phyloP scores from a whole-genome alignment of 1,140 invertebrate species.

The Heliconius nattereri region DNA sequence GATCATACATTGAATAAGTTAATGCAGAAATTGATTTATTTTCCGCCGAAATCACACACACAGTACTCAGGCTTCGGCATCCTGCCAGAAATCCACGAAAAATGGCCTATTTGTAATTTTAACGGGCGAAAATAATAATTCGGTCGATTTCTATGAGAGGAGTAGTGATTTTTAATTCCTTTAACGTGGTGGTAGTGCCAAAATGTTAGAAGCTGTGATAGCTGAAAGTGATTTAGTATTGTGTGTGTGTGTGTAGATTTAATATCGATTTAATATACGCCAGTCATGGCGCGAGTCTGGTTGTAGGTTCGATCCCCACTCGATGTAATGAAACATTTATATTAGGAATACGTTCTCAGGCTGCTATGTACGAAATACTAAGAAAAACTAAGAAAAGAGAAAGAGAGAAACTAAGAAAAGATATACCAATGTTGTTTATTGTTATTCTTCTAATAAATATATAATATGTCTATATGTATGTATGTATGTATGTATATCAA shows the following conservation, averaged over 20 bases:
- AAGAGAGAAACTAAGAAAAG: no score
- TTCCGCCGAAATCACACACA: slow-evolving; percentile 41
- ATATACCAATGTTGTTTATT: no score
- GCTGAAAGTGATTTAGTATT: not conserved
- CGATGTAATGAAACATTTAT: no score
- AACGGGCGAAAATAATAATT: slow-evolving; percentile 48
- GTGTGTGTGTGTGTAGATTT: no score
- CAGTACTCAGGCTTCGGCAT: slow-evolving; percentile 42
- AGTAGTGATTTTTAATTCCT: slow-evolving; percentile 45
- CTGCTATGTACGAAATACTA: no score
- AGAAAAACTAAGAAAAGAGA: no score
- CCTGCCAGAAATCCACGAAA: slow-evolving; percentile 44
- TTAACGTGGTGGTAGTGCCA: slow-evolving; percentile 39
- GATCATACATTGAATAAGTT: slow-evolving; percentile 43
- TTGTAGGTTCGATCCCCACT: no score
- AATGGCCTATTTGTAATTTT: slow-evolving; percentile 43
- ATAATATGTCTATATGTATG: not conserved
- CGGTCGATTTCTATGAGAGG: slow-evolving; percentile 43
- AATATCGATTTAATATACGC: no score
- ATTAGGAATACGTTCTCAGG: no score
- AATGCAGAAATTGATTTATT: slow-evolving; percentile 46
- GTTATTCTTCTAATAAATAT: no score
- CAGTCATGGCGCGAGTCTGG: no score
- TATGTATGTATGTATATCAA: not conserved
- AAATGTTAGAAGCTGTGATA: slow-evolving; percentile 22